phyloP scores from a whole-genome alignment of 2,113 vertebrate species.

The Alaudala cheleensis region DNA sequence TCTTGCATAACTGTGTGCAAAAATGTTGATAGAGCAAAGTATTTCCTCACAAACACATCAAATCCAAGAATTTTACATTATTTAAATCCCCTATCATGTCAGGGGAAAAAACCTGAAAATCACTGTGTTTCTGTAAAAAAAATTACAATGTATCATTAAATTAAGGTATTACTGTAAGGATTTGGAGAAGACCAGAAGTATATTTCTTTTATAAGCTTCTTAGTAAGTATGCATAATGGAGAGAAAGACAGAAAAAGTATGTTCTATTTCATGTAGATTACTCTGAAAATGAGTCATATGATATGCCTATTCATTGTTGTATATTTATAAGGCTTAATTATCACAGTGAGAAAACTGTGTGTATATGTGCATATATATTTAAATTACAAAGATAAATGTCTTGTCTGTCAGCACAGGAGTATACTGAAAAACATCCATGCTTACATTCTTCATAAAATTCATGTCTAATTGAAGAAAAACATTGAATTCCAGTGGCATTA shows the following conservation, averaged over 20 bases:
- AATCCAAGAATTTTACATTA: background rate
- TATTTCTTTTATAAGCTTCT: background rate
- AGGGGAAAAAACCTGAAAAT: background rate
- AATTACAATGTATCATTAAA: background rate
- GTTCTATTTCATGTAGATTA: background rate
- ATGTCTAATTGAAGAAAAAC: background rate
- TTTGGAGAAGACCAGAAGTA: background rate
- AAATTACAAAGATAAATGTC: background rate
- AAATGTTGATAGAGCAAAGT: background rate
- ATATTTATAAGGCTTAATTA: background rate
- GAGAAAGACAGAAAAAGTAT: background rate
- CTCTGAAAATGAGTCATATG: background rate
- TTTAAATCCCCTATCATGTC: background rate
- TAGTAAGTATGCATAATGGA: background rate
- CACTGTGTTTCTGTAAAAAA: background rate
- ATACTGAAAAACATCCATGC: background rate
- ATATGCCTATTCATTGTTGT: background rate
- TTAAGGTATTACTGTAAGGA: background rate
- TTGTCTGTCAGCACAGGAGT: background rate
- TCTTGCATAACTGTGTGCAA: background rate
- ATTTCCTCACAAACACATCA: background rate
- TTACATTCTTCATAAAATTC: background rate
- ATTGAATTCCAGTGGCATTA: background rate
- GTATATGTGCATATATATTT: background rate
- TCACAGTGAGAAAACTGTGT: background rate